These are phyloP conservation scores for Parnassius glacialis DNA, from an alignment of 2,888 invertebrate genomes.

Conservation along the genomic window DNA sequence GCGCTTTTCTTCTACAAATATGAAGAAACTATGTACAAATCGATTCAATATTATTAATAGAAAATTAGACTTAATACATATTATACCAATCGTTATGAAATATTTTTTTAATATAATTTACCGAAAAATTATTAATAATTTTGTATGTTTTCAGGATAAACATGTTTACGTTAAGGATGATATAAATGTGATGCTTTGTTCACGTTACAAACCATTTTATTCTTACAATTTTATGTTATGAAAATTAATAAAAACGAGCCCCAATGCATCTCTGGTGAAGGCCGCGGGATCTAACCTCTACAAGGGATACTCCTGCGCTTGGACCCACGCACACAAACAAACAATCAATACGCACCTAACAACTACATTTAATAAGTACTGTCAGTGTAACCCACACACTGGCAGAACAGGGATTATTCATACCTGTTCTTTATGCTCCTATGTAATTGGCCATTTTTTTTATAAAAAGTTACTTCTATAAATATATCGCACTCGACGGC, in stretches of 20 bases:
- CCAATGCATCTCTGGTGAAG: slow-evolving; percentile 48
- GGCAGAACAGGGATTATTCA: slow-evolving; percentile 48
- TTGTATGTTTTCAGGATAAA: not conserved
- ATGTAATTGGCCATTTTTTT: slow-evolving; percentile 60
- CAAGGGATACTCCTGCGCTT: slow-evolving; percentile 66
- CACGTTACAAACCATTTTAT: too few relatives aligned
- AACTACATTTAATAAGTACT: slow-evolving; percentile 43
- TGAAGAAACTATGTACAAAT: not conserved
- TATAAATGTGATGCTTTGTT: too few relatives aligned
- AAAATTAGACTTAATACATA: too few relatives aligned
- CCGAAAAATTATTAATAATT: not conserved
- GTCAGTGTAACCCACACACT: slow-evolving; percentile 44
- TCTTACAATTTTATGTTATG: slow-evolving; percentile 28
- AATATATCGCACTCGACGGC: slow-evolving; percentile 44
- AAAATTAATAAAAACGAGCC: slow-evolving; percentile 16
- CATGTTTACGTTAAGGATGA: too few relatives aligned
- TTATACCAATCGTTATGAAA: not conserved
- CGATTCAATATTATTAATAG: too few relatives aligned
- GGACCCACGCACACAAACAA: slow-evolving; percentile 55
- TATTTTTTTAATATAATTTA: not conserved
- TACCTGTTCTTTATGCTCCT: slow-evolving; percentile 56
- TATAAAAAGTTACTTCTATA: slow-evolving; percentile 46
- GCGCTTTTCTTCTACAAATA: slow-evolving; percentile 22
- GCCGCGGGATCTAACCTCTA: slow-evolving; percentile 70
- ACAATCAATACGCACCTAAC: slow-evolving; percentile 38